These are phyloP conservation scores for Sebastes kiyomatsui DNA, from an alignment of 2,797 vertebrate genomes.

Conservation along the genomic window DNA sequence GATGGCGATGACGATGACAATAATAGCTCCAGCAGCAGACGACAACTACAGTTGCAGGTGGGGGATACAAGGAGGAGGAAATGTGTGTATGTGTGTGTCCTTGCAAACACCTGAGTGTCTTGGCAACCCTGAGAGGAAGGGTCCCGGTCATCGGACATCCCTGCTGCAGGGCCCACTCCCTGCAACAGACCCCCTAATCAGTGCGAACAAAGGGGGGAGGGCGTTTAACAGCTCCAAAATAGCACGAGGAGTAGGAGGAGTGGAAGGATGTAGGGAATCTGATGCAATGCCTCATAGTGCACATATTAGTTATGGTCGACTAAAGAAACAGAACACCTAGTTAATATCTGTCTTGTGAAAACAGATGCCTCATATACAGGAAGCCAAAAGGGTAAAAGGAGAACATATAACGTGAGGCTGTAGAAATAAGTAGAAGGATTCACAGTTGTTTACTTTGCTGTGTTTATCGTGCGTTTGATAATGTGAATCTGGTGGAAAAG, in stretches of 20 bases:
- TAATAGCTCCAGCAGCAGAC: constrained; percentile 64
- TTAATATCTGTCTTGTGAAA: constrained; percentile 19
- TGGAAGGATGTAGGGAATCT: constrained; percentile 77
- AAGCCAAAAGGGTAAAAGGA: not conserved
- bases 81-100: constrained; percentile 48
- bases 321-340: constrained; percentile 1
- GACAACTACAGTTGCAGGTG: constrained; percentile 60
- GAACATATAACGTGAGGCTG: not conserved
- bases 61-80: constrained; percentile 49
- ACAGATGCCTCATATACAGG: not conserved
- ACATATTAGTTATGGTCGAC: constrained; percentile 24
- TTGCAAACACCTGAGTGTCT: constrained; percentile 73
- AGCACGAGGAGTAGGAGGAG: constrained; percentile 66
- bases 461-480: not conserved
- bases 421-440: constrained; percentile 17
- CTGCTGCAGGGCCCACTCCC: constrained; percentile 67
- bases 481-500: constrained; percentile 4
- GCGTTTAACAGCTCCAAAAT: constrained; percentile 73
- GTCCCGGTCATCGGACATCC: constrained; percentile 75
- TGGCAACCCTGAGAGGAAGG: constrained; percentile 76
- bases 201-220: constrained; percentile 76
- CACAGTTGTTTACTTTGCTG: not conserved
- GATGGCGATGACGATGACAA: constrained; percentile 62
- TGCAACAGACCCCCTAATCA: constrained; percentile 73
- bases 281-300: constrained; percentile 48